phyloP scores from a whole-genome alignment of 2,797 vertebrate genomes.

The Hydrocynus forskahlii region DNA sequence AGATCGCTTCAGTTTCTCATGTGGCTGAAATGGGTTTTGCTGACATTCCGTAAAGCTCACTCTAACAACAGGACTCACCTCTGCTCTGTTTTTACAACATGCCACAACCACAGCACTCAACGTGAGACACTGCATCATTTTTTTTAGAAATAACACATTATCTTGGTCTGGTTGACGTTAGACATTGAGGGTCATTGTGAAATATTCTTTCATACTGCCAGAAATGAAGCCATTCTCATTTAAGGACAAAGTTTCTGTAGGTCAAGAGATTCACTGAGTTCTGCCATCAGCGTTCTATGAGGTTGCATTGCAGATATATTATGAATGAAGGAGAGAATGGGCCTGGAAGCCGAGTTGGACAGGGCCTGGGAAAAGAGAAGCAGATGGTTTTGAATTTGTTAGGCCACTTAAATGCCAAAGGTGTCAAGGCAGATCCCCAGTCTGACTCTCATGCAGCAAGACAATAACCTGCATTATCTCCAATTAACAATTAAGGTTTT shows the following conservation, averaged over 20 bases:
- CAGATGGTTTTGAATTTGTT: conserved; percentile 7
- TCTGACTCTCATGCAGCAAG: neutral
- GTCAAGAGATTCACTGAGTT: conserved; percentile 23
- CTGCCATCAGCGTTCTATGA: neutral
- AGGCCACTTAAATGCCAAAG: conserved; percentile 34
- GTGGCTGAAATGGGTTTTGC: neutral
- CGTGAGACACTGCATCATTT: neutral
- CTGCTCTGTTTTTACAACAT: neutral
- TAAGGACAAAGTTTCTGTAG: neutral
- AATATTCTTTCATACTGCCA: conserved; percentile 11
- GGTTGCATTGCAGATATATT: conserved; percentile 22
- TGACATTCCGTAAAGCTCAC: neutral
- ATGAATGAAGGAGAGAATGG: neutral
- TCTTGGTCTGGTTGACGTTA: neutral
- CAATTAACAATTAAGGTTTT: neutral
- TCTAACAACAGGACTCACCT: neutral
- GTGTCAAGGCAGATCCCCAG: neutral
- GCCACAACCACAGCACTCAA: neutral
- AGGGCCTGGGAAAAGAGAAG: conserved; percentile 1
- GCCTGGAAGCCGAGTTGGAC: conserved; percentile 12
- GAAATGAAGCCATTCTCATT: conserved; percentile 23
- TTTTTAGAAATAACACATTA: neutral
- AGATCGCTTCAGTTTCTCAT: neutral
- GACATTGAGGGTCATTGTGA: neutral
- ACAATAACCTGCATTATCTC: neutral